These are phyloP conservation scores for Etheostoma nigrum DNA, from an alignment of 2,797 vertebrate genomes.

Conservation along the genomic window DNA sequence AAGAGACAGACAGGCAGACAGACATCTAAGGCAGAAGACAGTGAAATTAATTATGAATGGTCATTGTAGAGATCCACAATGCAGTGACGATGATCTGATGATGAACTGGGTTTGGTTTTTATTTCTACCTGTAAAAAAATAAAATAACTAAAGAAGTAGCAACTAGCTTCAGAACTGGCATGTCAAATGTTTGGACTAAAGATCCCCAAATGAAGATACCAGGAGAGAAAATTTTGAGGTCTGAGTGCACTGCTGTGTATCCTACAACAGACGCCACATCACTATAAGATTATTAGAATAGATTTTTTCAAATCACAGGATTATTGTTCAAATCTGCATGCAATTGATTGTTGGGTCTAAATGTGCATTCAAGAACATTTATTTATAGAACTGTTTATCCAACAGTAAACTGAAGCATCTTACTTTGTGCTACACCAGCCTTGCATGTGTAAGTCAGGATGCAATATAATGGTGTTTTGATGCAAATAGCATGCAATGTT, in stretches of 20 bases:
- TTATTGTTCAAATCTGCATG: background rate
- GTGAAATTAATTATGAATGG: slow-evolving; percentile 20
- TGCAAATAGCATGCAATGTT: background rate
- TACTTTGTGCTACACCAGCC: background rate
- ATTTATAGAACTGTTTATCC: background rate
- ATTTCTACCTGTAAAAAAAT: too few species aligned
- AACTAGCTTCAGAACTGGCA: too few species aligned
- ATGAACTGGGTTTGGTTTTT: background rate
- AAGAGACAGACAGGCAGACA: background rate
- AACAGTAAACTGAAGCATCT: background rate
- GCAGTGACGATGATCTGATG: background rate
- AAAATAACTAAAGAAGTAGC: too few species aligned
- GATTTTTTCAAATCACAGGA: background rate
- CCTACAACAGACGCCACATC: background rate
- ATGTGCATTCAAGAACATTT: background rate
- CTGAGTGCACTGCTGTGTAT: background rate
- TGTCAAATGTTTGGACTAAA: too few species aligned
- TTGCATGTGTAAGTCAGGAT: background rate
- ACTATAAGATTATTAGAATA: background rate
- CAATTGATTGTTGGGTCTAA: background rate
- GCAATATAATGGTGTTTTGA: background rate
- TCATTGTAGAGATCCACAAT: background rate
- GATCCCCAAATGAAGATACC: background rate
- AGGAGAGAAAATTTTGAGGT: background rate
- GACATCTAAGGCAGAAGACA: background rate